A percentile compares a stretch with the other conserved stretches of the same genome.
Evolutionary conservation across 2,113 vertebrate species (phyloP).

Genomic region (Cyphotilapia sp.): DNA sequence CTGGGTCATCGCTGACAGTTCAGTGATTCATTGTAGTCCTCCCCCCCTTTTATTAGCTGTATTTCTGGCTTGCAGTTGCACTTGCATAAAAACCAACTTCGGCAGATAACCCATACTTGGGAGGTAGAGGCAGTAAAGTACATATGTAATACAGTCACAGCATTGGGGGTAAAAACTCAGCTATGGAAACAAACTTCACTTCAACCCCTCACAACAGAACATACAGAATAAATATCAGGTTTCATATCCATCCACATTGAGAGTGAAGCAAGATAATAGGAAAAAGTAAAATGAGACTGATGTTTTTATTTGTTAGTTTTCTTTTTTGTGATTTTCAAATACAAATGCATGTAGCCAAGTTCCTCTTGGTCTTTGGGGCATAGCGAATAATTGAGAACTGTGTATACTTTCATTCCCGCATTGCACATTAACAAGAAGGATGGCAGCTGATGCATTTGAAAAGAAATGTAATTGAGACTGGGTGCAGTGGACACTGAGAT

Average conservation of each 20-base stretch:
- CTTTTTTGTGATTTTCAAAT: not conserved
- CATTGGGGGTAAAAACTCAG: not conserved
- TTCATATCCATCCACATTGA: not conserved
- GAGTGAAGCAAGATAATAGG: not conserved
- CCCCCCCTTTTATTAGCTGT: too few relatives aligned
- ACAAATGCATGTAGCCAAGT: not conserved
- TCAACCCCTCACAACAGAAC: not conserved
- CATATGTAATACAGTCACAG: not conserved
- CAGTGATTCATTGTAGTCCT: not conserved
- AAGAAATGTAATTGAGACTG: slow-evolving; percentile 49
- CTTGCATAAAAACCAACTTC: not conserved
- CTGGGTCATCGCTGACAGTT: not conserved
- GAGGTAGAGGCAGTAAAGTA: not conserved
- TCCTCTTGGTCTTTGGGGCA: not conserved
- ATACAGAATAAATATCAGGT: not conserved
- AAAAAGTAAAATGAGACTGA: not conserved
- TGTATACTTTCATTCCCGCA: slow-evolving; percentile 3
- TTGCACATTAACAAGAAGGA: slow-evolving; percentile 39
- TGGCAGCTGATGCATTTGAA: slow-evolving; percentile 51
- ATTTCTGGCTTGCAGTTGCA: not conserved
- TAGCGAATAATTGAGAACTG: slow-evolving; percentile 14
- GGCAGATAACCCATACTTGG: not conserved
- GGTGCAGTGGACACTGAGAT: slow-evolving; percentile 45
- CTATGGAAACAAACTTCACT: not conserved
- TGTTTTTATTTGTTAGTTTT: not conserved